Conservation (phyloP, 2,113 vertebrate species). For the Melanerpes formicivorus region DNA sequence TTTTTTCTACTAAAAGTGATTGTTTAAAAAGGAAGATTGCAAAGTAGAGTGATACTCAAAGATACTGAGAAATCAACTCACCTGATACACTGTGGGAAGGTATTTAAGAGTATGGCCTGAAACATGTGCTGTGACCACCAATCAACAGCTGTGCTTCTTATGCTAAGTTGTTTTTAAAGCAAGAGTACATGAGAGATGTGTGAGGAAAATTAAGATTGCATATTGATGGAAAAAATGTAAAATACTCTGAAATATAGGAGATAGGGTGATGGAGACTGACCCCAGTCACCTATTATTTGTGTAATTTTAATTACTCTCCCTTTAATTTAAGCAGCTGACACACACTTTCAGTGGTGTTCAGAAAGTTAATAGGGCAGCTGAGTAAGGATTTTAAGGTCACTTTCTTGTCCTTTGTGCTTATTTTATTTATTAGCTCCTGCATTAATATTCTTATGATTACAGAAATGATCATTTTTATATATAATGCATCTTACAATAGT, state of each 20-base stretch:
- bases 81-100: not conserved
- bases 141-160: not conserved
- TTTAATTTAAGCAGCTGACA: conserved; percentile 76
- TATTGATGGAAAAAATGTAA: conserved; percentile 78
- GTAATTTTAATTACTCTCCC: conserved; percentile 76
- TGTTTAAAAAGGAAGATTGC: not conserved
- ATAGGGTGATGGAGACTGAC: conserved; percentile 68
- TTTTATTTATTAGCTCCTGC: conserved; percentile 66
- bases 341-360: conserved; percentile 68
- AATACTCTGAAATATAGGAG: conserved; percentile 67
- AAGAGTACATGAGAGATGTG: conserved; percentile 41
- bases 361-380: conserved; percentile 75
- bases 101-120: not conserved
- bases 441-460: conserved; percentile 45
- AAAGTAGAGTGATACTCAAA: not conserved
- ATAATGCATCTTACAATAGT: conserved; percentile 40
- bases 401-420: conserved; percentile 54
- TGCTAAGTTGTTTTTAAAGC: conserved; percentile 21
- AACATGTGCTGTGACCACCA: not conserved
- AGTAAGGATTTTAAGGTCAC: conserved; percentile 75
- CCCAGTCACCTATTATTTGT: conserved; percentile 74
- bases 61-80: not conserved
- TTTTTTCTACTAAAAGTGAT: not conserved
- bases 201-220: conserved; percentile 53
- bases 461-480: conserved; percentile 47